These are phyloP conservation scores for Brachystomella parvula DNA, from an alignment of 1,140 invertebrate species.

Conservation along the genomic window DNA sequence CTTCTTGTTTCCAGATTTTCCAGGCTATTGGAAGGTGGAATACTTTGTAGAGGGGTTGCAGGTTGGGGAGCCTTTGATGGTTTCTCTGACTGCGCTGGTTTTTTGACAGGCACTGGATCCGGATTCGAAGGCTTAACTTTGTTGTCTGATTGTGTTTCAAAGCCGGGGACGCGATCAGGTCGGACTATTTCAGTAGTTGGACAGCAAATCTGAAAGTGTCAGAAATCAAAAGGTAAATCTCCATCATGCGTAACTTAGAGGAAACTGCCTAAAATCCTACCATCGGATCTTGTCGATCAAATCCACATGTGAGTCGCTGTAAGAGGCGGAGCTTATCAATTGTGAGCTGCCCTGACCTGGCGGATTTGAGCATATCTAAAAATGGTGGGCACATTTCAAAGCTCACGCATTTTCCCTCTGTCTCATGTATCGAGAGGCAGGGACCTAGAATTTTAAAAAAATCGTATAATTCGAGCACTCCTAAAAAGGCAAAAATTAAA, in stretches of 20 bases:
- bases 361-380: slow-evolving; percentile 11
- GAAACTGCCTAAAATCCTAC: slow-evolving; percentile 4
- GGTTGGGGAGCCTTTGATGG: no score
- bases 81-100: neutral
- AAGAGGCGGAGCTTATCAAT: slow-evolving; percentile 17
- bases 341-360: slow-evolving; percentile 4
- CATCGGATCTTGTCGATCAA: slow-evolving; percentile 16
- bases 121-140: neutral
- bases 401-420: slow-evolving; percentile 20
- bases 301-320: slow-evolving; percentile 24
- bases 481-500: neutral
- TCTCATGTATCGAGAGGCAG: neutral
- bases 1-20: neutral
- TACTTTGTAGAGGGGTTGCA: no score
- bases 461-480: neutral
- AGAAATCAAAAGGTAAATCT: neutral
- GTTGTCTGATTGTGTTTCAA: neutral
- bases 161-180: neutral
- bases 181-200: neutral
- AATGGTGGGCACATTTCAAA: slow-evolving; percentile 24
- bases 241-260: neutral
- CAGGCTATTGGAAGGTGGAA: no score
- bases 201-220: slow-evolving; percentile 19
- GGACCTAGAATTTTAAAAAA: neutral
- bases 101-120: neutral